A percentile compares a stretch with the other conserved stretches of the same genome.
Evolutionary conservation across 1,140 invertebrate genomes (phyloP).

Genomic region (Heliothis virescens): DNA sequence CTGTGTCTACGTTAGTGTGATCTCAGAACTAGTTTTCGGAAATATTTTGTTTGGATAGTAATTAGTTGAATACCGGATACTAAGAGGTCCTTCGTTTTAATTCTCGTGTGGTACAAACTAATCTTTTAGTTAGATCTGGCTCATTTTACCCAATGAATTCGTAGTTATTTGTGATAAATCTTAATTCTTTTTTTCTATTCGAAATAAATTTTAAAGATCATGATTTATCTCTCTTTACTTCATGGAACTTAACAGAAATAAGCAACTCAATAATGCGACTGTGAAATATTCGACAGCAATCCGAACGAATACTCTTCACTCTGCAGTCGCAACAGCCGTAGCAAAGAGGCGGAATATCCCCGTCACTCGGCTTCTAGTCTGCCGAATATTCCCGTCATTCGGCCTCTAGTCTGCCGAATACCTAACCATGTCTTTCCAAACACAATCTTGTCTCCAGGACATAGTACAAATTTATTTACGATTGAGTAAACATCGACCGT

Average conservation of each 20-base stretch:
- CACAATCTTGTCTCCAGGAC: constrained; percentile 29
- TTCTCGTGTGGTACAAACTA: no score
- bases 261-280: not conserved
- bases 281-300: not conserved
- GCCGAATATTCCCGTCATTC: not conserved
- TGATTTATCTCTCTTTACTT: not conserved
- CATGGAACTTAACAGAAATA: no score
- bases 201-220: no score
- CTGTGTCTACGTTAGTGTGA: not conserved
- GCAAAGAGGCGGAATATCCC: not conserved
- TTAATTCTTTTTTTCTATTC: no score
- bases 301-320: not conserved
- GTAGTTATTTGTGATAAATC: no score
- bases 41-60: not conserved
- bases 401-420: not conserved
- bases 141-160: no score
- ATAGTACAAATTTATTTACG: constrained; percentile 48
- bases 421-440: constrained; percentile 30
- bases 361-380: not conserved
- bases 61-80: not conserved
- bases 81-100: no score
- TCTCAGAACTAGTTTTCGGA: not conserved
- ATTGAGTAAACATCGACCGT: constrained; percentile 8
- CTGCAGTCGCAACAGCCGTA: no score
- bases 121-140: no score